Conservation (phyloP, 2,113 vertebrate species). For the Rhea pennata region DNA sequence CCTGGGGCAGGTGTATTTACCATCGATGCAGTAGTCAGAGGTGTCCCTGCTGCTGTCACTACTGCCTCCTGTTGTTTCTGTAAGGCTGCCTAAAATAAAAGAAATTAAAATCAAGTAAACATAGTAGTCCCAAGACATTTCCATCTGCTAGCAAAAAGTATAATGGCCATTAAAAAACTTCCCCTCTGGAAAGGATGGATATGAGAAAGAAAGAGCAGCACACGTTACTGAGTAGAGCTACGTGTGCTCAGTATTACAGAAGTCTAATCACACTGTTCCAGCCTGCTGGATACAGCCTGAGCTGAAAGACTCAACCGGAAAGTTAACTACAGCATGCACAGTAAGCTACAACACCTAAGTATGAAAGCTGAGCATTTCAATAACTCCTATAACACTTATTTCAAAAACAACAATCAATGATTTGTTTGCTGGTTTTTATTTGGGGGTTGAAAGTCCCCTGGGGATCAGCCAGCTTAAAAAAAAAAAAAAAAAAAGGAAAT, state of each 20-base stretch:
- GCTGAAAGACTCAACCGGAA: neutral
- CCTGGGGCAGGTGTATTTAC: slow-evolving; percentile 69
- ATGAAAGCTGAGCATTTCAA: neutral
- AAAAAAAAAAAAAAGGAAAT: neutral
- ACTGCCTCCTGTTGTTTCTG: slow-evolving; percentile 90
- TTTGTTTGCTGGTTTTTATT: neutral
- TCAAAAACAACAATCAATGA: neutral
- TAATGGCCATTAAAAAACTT: neutral
- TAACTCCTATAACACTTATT: neutral
- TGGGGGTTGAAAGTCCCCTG: neutral
- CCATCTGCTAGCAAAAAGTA: neutral
- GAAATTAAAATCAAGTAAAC: neutral
- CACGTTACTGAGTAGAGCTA: neutral
- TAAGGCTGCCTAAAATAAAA: slow-evolving; percentile 85
- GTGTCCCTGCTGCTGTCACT: slow-evolving; percentile 69
- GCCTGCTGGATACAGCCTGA: neutral
- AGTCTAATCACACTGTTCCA: neutral
- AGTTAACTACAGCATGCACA: neutral
- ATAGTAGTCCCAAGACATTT: neutral
- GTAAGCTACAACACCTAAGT: neutral
- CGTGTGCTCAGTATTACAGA: neutral
- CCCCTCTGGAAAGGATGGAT: neutral
- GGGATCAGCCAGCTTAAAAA: neutral
- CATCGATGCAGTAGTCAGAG: slow-evolving; percentile 74
- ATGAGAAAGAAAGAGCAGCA: neutral